A percentile compares a stretch with the other conserved stretches of the same genome.
These are phyloP conservation scores for Hirtodrosophila confusa DNA, from an alignment of 2,888 invertebrate species.

Conservation along the genomic window DNA sequence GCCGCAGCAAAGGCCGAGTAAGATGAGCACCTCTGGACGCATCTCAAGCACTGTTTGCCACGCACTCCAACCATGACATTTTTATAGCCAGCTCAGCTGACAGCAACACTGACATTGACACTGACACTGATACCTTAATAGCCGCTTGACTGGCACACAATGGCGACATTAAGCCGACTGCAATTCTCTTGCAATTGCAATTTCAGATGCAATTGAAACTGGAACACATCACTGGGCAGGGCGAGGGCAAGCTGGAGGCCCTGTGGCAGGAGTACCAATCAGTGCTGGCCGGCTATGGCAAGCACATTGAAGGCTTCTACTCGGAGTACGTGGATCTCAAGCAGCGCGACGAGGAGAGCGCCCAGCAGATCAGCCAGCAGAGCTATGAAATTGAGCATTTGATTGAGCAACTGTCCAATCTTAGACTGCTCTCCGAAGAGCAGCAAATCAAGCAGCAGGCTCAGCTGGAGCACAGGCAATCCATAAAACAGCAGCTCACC, in stretches of 20 bases:
- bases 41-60: constrained; percentile 37
- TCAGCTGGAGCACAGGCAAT: constrained; percentile 85
- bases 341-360: constrained; percentile 84
- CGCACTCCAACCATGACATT: neutral
- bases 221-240: constrained; percentile 83
- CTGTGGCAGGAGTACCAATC: constrained; percentile 84
- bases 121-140: constrained; percentile 21
- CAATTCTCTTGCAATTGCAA: constrained; percentile 7
- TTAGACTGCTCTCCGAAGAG: constrained; percentile 85
- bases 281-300: constrained; percentile 82
- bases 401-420: constrained; percentile 79
- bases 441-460: constrained; percentile 84
- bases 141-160: constrained; percentile 61
- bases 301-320: constrained; percentile 84
- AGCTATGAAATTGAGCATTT: constrained; percentile 82
- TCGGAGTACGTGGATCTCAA: constrained; percentile 84
- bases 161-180: constrained; percentile 15
- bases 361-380: constrained; percentile 81
- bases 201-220: constrained; percentile 82
- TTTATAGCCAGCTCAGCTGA: constrained; percentile 51
- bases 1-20: constrained; percentile 31
- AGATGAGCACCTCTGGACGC: constrained; percentile 34
- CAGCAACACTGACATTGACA: constrained; percentile 3
- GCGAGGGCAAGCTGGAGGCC: constrained; percentile 85
- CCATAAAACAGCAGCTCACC: constrained; percentile 85